Conservation (phyloP, 2,888 invertebrate species). For the Lasioglossum morio region DNA sequence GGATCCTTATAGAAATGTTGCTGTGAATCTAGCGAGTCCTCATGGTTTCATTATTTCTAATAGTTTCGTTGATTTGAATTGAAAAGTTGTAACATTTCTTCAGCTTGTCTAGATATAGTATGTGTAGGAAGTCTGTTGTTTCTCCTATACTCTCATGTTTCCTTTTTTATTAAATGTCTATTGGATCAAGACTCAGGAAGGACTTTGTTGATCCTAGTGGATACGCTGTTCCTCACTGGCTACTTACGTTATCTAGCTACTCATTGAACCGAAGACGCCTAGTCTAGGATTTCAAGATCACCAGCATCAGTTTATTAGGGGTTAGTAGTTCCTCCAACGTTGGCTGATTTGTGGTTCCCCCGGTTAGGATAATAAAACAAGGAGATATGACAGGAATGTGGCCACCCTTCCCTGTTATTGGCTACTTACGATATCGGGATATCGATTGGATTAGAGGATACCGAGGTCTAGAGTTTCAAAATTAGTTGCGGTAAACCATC, state of each 20-base stretch:
- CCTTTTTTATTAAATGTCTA: not conserved
- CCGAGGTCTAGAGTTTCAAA: not conserved
- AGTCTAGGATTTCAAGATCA: conserved; percentile 47
- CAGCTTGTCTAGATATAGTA: not conserved
- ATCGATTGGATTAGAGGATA: conserved; percentile 5
- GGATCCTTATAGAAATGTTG: not conserved
- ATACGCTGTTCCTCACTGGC: not conserved
- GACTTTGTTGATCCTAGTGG: not conserved
- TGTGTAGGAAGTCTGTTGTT: not conserved
- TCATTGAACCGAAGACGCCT: conserved; percentile 2
- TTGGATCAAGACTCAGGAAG: not conserved
- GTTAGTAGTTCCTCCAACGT: not conserved
- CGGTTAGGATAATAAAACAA: not conserved
- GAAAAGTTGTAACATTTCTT: not conserved
- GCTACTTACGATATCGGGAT: conserved; percentile 10
- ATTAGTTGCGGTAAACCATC: not conserved
- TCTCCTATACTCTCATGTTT: not conserved
- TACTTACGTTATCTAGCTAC: conserved; percentile 63
- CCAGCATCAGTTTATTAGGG: not conserved
- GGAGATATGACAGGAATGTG: not conserved
- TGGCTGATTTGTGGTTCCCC: not conserved
- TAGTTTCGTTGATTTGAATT: not conserved
- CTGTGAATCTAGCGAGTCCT: not conserved
- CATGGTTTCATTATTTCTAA: not conserved
- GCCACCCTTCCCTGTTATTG: not conserved